Percentiles rank a stretch among this genome's conserved stretches.
These are phyloP conservation scores for Orthosia gothica DNA, from an alignment of 2,888 invertebrate species.

Conservation along the genomic window DNA sequence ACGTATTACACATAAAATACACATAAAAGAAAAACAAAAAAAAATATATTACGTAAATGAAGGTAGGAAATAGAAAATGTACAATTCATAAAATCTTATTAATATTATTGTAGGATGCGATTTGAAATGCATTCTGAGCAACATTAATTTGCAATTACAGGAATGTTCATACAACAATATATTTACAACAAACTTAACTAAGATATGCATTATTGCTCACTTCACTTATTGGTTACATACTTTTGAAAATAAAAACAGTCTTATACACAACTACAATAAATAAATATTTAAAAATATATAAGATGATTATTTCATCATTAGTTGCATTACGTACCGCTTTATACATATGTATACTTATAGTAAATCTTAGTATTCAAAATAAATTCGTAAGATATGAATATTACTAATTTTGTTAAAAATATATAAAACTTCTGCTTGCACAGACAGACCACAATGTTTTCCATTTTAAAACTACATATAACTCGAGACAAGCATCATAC, in stretches of 20 bases:
- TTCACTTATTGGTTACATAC: constrained; percentile 5
- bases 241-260: constrained; percentile 44
- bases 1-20: background rate
- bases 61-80: constrained; percentile 9
- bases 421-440: constrained; percentile 3
- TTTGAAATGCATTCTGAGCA: constrained; percentile 44
- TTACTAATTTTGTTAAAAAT: background rate
- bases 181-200: constrained; percentile 55
- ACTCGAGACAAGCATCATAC: background rate
- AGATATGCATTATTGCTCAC: constrained; percentile 53
- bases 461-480: background rate
- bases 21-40: background rate
- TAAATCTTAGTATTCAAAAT: constrained; percentile 6
- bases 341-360: background rate
- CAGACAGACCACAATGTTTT: background rate
- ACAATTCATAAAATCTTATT: constrained; percentile 11
- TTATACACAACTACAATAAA: constrained; percentile 7
- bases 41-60: background rate
- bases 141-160: constrained; percentile 30
- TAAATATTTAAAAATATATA: background rate
- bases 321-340: background rate
- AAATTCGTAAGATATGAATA: constrained; percentile 32
- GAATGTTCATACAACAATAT: constrained; percentile 66
- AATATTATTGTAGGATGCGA: constrained; percentile 14
- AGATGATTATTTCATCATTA: constrained; percentile 26